Evolutionary conservation across 2,888 invertebrate species (phyloP), one percentile per base, ranked within the genome.

Genomic region (Thymelicus sylvestris): DNA sequence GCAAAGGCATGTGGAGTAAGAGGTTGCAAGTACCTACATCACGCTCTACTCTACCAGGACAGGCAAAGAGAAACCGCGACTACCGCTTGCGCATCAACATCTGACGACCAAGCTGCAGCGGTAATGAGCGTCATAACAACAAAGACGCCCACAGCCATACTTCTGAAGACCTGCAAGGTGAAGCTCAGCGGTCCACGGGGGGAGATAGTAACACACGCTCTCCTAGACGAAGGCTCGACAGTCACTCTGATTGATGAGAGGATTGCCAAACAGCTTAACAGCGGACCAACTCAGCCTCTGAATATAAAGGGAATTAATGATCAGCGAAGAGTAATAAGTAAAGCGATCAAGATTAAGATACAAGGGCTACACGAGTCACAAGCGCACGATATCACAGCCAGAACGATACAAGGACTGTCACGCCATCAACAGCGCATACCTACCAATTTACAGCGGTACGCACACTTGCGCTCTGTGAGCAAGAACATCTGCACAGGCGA

Each of bases 211-310:
- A 73, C 73, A 0, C 63, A 61, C 52, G 74, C 74, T 0, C 50
- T 76, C 10, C 61, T 76, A 4, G 74, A 74, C 59, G 76, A 74
- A 41, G 74, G 74, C 0, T 72, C 74, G 0, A 76, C 73, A 0
- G 52, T 74, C 7, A 69, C 73, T 7, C 62, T 74, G 2, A 47
- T 74, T 0, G 73, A 74, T 47, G 48, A 68, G 4, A 50, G 71
- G 1, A 2, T 72, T 10, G 73, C 74, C 19, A 2, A 19, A 0
- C 19, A 19, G 19, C 19, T 19, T 0, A 24, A 41, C 0, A 39
- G n/a, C 6, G 60, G 60, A 60, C 10, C 41, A 0, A 15, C 2
- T 7, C 39, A 15, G n/a, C 47, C 59, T 5, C n/a, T 59, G n/a
- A 59, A 59, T 6, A 59, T 59, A n/a, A 59, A 6, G 7, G 59